A percentile compares a stretch with the other conserved stretches of the same genome.
These are phyloP conservation scores for Cassiopea andromeda DNA, from an alignment of 30 jellyfish, hydroid and myxozoan species.

Conservation along the genomic window DNA sequence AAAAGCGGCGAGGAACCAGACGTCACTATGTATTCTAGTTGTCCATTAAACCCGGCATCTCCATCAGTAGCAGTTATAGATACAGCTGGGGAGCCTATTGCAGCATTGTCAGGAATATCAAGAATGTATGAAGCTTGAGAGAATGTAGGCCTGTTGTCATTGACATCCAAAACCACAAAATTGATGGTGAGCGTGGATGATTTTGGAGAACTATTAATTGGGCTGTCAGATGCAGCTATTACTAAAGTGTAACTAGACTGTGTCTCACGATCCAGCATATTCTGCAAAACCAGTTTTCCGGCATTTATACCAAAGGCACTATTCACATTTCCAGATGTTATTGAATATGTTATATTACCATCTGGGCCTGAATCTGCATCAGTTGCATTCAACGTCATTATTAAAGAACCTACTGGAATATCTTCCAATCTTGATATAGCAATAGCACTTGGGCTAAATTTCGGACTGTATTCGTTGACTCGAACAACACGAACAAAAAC, in stretches of 20 bases:
- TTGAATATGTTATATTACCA: conserved; percentile 68
- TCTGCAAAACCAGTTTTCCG: conserved; percentile 38
- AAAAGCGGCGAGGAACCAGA: conserved; percentile 49
- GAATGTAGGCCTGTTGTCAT: conserved; percentile 80
- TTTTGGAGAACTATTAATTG: conserved; percentile 39
- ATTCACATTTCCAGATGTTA: conserved; percentile 60
- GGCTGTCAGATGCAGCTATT: conserved; percentile 68
- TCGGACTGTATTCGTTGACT: conserved; percentile 81
- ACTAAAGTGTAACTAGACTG: conserved; percentile 52
- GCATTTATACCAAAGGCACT: conserved; percentile 41
- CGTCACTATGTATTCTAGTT: conserved; percentile 41
- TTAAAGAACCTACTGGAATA: conserved; percentile 36
- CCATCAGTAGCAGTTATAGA: conserved; percentile 76
- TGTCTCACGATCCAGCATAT: conserved; percentile 74
- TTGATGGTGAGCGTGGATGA: conserved; percentile 45
- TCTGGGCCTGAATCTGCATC: conserved; percentile 84
- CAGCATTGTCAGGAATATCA: conserved; percentile 75
- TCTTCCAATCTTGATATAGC: conserved; percentile 60
- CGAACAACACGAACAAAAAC: conserved; percentile 58
- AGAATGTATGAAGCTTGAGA: conserved; percentile 34
- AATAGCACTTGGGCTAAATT: conserved; percentile 30
- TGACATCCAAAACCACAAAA: conserved; percentile 63
- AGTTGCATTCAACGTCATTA: conserved; percentile 52
- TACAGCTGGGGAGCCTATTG: conserved; percentile 43
- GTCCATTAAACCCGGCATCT: conserved; percentile 75